phyloP scores from a whole-genome alignment of 1,140 invertebrate species.

The Aricia agestis region DNA sequence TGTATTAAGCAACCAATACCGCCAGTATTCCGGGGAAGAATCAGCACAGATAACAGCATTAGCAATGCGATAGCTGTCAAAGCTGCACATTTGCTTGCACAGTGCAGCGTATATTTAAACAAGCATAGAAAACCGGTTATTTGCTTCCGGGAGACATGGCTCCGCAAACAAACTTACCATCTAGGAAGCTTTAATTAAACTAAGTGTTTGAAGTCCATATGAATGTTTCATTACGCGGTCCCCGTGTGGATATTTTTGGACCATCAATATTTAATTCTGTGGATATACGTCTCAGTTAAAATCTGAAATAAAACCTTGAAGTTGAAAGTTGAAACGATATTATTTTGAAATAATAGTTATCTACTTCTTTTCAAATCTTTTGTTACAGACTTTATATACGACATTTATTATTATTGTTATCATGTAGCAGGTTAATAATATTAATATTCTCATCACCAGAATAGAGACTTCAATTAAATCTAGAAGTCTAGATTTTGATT shows the following conservation, averaged over 20 bases:
- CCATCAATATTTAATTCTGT: constrained; percentile 14
- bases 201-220: constrained; percentile 32
- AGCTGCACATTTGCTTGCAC: constrained; percentile 48
- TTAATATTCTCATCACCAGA: too few relatives aligned
- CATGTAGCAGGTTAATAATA: too few relatives aligned
- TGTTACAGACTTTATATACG: too few relatives aligned
- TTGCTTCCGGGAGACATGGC: constrained; percentile 38
- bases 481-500: too few relatives aligned
- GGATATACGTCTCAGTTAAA: too few relatives aligned
- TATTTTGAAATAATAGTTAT: too few relatives aligned
- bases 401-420: too few relatives aligned
- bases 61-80: constrained; percentile 38
- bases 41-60: constrained; percentile 29
- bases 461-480: too few relatives aligned
- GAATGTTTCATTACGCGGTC: constrained; percentile 29
- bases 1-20: background rate
- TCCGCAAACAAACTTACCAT: constrained; percentile 43
- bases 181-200: constrained; percentile 42
- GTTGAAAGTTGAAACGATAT: too few relatives aligned
- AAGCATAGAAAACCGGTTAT: constrained; percentile 47
- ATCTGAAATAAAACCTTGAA: too few relatives aligned
- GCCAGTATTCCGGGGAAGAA: constrained; percentile 23
- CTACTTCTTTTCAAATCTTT: too few relatives aligned
- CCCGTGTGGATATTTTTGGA: constrained; percentile 16
- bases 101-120: constrained; percentile 49